Evolutionary conservation across 2,888 invertebrate species (phyloP).

Genomic region (Siphlonurus alternatus): DNA sequence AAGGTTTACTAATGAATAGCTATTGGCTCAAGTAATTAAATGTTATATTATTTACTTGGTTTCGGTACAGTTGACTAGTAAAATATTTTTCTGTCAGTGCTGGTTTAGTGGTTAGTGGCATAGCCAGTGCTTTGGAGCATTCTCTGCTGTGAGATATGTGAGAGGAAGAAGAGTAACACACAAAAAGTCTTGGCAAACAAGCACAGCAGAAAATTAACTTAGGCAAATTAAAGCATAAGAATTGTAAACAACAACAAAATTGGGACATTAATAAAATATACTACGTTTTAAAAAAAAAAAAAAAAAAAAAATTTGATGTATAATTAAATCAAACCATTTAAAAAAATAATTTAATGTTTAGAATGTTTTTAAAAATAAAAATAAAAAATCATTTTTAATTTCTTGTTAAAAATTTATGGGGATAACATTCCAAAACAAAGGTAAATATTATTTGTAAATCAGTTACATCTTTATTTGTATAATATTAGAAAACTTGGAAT

Average conservation of each 20-base stretch:
- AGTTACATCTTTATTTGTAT: too few relatives aligned
- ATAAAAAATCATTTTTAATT: background rate
- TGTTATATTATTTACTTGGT: too few relatives aligned
- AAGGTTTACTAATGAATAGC: too few relatives aligned
- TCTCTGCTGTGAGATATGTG: conserved; percentile 22
- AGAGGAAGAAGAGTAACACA: too few relatives aligned
- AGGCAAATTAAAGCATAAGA: background rate
- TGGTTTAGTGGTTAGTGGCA: conserved; percentile 9
- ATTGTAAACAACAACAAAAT: background rate
- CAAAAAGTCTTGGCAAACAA: too few relatives aligned
- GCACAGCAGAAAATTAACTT: background rate
- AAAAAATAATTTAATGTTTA: background rate
- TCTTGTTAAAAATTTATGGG: too few relatives aligned
- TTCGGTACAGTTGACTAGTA: too few relatives aligned
- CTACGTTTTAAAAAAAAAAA: conserved; percentile 5
- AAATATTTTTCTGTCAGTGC: too few relatives aligned
- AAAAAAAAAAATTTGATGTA: conserved; percentile 13
- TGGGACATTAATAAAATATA: conserved; percentile 6
- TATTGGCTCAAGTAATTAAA: too few relatives aligned
- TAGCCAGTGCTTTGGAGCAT: conserved; percentile 12
- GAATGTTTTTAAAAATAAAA: background rate
- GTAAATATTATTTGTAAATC: too few relatives aligned
- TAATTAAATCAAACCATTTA: conserved; percentile 5
- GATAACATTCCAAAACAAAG: too few relatives aligned
- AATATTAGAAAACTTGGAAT: too few relatives aligned